Evolutionary conservation across 2,113 vertebrate genomes (phyloP), one percentile per base, ranked within the genome.

Genomic region (Trematomus loennbergii): DNA sequence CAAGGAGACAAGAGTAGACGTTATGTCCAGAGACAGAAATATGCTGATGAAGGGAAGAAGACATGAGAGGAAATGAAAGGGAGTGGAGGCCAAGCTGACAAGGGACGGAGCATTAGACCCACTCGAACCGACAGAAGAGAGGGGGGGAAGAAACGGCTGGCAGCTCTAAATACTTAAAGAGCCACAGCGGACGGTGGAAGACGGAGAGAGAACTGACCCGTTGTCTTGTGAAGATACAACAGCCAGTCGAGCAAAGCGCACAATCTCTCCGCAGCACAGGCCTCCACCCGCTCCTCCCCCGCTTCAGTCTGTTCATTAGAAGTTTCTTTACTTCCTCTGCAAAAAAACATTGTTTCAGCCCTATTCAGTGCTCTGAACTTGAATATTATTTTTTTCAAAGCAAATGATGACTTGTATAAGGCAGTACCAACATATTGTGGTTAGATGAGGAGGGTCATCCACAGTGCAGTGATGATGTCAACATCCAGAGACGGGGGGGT

Each of bases 121-220:
- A 52, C 84, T 81, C 82, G 59, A 65, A 67, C 62, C 9, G 63
- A 62, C 79, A 66, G 71, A 72, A 9, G 18, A 78, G 69, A 48
- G 49, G 63, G 66, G 48, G 54, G 46, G 54, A 82, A 57, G 57
- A 83, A 78, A 74, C 33, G 45, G 29, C 72, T 2, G 46, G 54
- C 72, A 46, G 87, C 80, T 90, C 76, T 84, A 78, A 88, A 87
- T 83, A 69, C 80, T 85, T 78, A 72, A 82, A 84, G 50, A 83
- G 72, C 76, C 66, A 78, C 81, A 52, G 64, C 0, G 36, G 81
- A 60, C 64, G 22, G 45, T 49, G 65, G 59, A 72, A 75, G 71
- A 84, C 40, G 36, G 66, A 71, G 66, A n/a, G 74, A 63, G 61
- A 79, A 29, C 76, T 77, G 83, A 85, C 87, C 83, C 55, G 11